Evolutionary conservation across 1,140 invertebrate genomes (phyloP), one percentile per base, ranked within the genome.

Genomic region (Drosophila quadrilineata): DNA sequence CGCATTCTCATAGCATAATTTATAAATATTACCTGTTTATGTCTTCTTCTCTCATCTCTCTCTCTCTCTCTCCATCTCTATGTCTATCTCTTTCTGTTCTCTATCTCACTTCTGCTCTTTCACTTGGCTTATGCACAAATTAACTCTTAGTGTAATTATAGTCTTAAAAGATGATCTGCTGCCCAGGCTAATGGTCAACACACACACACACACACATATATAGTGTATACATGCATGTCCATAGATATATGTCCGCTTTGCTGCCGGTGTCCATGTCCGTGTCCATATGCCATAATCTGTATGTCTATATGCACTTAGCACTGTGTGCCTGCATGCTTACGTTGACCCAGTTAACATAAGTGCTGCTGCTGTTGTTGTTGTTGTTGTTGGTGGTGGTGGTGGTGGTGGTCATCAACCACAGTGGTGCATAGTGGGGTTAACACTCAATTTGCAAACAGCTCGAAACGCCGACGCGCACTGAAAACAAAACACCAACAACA

Each of bases 371-470:
- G n/a, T n/a, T n/a, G n/a, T n/a, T n/a, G n/a, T n/a, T n/a, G n/a
- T n/a, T n/a, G n/a, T n/a, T n/a, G n/a, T n/a, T n/a, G n/a, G n/a
- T n/a, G n/a, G n/a, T n/a, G n/a, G n/a, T n/a, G n/a, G n/a, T n/a
- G 36, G 5, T 19, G 53, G 29, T 64, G 69, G 60, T 54, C 60
- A 71, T 31, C 22, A 38, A 21, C 22, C 43, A 70, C 29, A 38
- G 26, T 48, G 45, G 40, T 24, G 24, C 50, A 43, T 35, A 52
- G 48, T 45, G 69, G 59, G 76, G 76, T 84, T 73, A 84, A 82
- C 76, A 72, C 75, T 74, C 75, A 80, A 82, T 82, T 71, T 54
- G 60, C 57, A 64, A 82, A 70, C 56, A 70, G 64, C 17, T 28
- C 36, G 41, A 77, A 40, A 45, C 60, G 66, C 50, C 73, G 46